A percentile compares a stretch with the other conserved stretches of the same genome.
Evolutionary conservation across 2,797 vertebrate species (phyloP).

Genomic region (Coluber constrictor): DNA sequence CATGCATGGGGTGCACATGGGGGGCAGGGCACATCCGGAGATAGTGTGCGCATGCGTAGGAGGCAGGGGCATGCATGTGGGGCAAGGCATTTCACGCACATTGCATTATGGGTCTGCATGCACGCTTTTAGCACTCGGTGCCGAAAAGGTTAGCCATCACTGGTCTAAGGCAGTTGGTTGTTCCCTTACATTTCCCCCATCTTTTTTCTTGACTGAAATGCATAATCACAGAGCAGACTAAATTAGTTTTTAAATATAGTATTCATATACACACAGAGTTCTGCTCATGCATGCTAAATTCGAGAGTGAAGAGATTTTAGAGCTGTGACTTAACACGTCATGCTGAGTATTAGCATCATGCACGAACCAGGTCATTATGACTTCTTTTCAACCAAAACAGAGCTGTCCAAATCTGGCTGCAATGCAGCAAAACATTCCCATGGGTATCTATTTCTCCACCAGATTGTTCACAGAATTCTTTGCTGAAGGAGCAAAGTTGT

Average conservation of each 20-base stretch:
- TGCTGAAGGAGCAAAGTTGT: not conserved
- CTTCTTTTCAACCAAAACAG: not conserved
- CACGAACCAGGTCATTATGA: not conserved
- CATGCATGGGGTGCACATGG: too few species aligned
- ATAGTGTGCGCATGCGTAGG: too few species aligned
- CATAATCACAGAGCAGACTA: not conserved
- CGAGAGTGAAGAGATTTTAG: not conserved
- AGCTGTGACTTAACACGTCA: not conserved
- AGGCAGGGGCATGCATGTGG: too few species aligned
- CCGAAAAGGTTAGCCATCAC: too few species aligned
- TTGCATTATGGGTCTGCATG: too few species aligned
- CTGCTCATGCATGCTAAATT: not conserved
- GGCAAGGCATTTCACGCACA: too few species aligned
- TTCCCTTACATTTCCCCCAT: not conserved
- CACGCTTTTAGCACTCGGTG: too few species aligned
- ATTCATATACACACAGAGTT: not conserved
- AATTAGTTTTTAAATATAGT: not conserved
- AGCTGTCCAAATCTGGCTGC: not conserved
- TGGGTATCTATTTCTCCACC: not conserved
- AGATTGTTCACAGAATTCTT: not conserved
- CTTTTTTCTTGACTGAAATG: not conserved
- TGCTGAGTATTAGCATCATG: not conserved
- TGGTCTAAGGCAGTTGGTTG: not conserved
- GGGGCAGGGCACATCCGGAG: too few species aligned
- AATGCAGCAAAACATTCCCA: not conserved